Evolutionary conservation across 2,113 vertebrate genomes (phyloP).

Genomic region (Plecotus auritus): DNA sequence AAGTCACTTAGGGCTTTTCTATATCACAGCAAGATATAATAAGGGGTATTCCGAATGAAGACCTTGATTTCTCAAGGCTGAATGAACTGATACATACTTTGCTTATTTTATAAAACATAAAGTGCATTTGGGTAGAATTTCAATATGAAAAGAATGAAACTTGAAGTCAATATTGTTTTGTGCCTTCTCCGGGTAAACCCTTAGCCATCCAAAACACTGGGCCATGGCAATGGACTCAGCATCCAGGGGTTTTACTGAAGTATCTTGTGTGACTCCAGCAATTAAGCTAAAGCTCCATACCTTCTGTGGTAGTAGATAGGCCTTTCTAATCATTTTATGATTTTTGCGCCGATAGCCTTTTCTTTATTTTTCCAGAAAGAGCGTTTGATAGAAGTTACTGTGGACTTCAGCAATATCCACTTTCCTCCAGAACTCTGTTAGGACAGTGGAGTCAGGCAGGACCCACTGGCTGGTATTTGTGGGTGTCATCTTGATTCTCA

Average conservation of each 20-base stretch:
- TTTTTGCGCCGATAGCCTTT: not conserved
- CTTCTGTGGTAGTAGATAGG: not conserved
- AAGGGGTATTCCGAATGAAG: not conserved
- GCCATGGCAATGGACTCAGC: not conserved
- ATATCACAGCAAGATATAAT: not conserved
- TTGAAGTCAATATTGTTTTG: not conserved
- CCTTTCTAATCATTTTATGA: not conserved
- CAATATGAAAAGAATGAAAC: not conserved
- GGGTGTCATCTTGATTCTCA: not conserved
- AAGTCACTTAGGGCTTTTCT: not conserved
- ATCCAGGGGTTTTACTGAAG: not conserved
- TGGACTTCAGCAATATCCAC: not conserved
- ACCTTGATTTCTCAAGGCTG: constrained; percentile 15
- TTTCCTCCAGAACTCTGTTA: not conserved
- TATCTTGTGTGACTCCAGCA: not conserved
- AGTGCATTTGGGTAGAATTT: not conserved
- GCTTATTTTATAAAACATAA: not conserved
- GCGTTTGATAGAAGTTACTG: not conserved
- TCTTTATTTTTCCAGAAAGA: not conserved
- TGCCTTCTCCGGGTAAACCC: not conserved
- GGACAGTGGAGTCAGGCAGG: not conserved
- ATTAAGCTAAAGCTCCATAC: not conserved
- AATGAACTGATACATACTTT: not conserved
- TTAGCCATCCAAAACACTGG: not conserved
- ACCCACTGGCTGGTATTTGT: not conserved